Evolutionary conservation across 2,113 vertebrate genomes (phyloP), one percentile per base, ranked within the genome.

Genomic region (Plestiodon gilberti): DNA sequence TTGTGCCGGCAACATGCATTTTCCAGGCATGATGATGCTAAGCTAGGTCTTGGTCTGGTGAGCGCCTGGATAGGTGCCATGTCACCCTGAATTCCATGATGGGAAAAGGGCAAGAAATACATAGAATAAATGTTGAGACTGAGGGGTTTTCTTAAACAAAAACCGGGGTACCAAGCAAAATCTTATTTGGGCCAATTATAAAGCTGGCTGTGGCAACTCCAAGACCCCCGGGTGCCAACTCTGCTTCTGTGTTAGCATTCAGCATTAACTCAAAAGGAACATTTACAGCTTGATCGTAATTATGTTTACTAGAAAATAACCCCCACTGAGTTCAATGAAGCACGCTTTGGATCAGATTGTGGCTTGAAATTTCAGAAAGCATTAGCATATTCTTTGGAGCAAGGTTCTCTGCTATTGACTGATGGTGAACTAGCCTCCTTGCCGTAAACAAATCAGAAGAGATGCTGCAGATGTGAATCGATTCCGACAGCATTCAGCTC

Each of bases 311-410:
- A 28, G 70, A 33, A 52, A 52, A 55, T 22, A 25, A 62, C 10
- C 43, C 28, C 40, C 30, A 35, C 28, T 64, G 38, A 64, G 40
- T 55, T 74, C 55, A 33, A 28, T 10, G 6, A 73, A 74, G 48
- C 8, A 61, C 30, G 6, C 57, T 43, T 75, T 57, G n/a, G n/a
- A n/a, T n/a, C n/a, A n/a, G 48, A n/a, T 55, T 57, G n/a, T 18
- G 13, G 64, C 55, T 20, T n/a, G 23, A 71, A 74, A 91, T 91
- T 71, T 90, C 75, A 65, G 57, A 33, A 87, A 91, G 84, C 33
- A 75, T 91, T 92, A 94, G 80, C 81, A 59, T 89, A 90, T 88
- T 91, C 55, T 90, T 73, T 92, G 88, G 15, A 85, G 40, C 89
- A 89, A 76, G n/a, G 4, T 85, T 78, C 87, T 91, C 67, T 59